Evolutionary conservation across 2,797 vertebrate genomes (phyloP), one percentile per base, ranked within the genome.

Genomic region (Thamnophis elegans): DNA sequence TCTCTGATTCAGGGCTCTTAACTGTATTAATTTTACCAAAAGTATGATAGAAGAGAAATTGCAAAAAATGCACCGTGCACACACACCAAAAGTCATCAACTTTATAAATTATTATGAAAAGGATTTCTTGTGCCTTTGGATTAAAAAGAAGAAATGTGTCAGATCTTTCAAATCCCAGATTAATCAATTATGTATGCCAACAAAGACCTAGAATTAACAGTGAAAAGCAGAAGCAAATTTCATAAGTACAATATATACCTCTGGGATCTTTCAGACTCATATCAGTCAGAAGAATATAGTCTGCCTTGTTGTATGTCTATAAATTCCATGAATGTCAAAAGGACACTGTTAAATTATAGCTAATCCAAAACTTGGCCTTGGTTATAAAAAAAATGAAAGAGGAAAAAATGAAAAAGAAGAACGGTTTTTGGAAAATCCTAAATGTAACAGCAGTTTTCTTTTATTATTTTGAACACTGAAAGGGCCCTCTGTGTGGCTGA

Each of bases 121-220:
- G 89, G 90, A 95, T 95, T 94, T 96, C 88, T 85, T 93, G 25
- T 54, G 93, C 73, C 90, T 96, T 94, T 94, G 96, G 95, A 97
- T 96, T 96, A 96, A 93, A 96, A 95, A 93, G 87, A 95, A 86
- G 90, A 96, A 96, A 95, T 0, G 25, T 95, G 95, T 95, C 96
- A 96, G 96, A 96, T 94, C 95, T 95, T 95, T 95, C 95, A 95
- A 97, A 96, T 93, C 95, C 96, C 95, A 96, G 96, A 96, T 97
- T 96, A 96, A 97, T 96, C 96, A 96, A 96, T 97, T 96, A 96
- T 96, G 96, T 97, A 96, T 96, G 96, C 96, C 96, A 96, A 96
- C 93, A 91, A 96, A 96, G 94, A 95, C 95, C 92, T 96, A 97
- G 95, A 96, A 96, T 96, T 96, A 94, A 88, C 92, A 90, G 95